Evolutionary conservation across 2,888 invertebrate genomes (phyloP).

Genomic region (Tetropium fuscum): DNA sequence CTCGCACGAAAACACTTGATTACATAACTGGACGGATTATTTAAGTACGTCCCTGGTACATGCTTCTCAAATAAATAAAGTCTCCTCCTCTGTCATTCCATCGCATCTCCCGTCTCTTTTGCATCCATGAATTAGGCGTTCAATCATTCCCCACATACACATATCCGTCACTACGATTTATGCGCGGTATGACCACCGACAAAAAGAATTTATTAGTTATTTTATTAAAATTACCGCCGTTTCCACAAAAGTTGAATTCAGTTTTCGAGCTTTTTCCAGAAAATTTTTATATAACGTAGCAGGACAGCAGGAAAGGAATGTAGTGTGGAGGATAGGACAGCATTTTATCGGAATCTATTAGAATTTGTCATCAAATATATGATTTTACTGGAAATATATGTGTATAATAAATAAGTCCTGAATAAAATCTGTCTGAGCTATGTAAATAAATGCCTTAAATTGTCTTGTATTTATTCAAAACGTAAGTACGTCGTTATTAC

Average conservation of each 20-base stretch:
- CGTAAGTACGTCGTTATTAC: background rate
- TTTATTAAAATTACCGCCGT: slow-evolving; percentile 64
- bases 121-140: background rate
- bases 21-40: too few relatives aligned
- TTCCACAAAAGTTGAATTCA: slow-evolving; percentile 67
- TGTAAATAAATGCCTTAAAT: too few relatives aligned
- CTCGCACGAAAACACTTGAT: too few relatives aligned
- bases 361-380: slow-evolving; percentile 25
- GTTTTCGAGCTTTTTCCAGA: slow-evolving; percentile 71
- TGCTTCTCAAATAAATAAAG: too few relatives aligned
- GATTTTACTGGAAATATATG: slow-evolving; percentile 13
- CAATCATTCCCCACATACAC: slow-evolving; percentile 3
- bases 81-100: too few relatives aligned
- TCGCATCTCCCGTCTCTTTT: slow-evolving; percentile 13
- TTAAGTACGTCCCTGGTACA: too few relatives aligned
- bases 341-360: slow-evolving; percentile 40
- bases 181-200: slow-evolving; percentile 11
- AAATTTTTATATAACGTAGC: slow-evolving; percentile 71
- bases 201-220: slow-evolving; percentile 62
- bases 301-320: slow-evolving; percentile 64
- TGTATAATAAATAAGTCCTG: background rate
- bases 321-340: slow-evolving; percentile 43
- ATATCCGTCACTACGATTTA: background rate
- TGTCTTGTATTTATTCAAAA: background rate
- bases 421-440: background rate